These are phyloP conservation scores for Helicoverpa zea DNA, from an alignment of 1,140 invertebrate genomes.

Conservation along the genomic window DNA sequence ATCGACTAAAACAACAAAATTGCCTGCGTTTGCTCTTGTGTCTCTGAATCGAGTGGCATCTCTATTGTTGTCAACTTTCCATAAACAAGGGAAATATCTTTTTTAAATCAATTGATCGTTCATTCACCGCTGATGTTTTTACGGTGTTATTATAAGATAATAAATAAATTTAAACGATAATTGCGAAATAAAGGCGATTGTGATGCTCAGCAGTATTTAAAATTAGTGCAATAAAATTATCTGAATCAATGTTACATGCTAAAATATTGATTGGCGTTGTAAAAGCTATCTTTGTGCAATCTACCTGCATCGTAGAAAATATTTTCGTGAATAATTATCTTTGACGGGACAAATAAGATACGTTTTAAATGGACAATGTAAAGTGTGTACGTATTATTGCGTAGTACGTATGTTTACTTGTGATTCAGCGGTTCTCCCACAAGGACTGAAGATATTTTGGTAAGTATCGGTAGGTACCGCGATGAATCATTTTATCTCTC, in stretches of 20 bases:
- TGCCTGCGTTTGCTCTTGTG: neutral
- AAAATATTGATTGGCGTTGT: conserved; percentile 62
- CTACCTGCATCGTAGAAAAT: conserved; percentile 81
- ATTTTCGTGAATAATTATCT: conserved; percentile 79
- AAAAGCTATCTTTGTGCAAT: conserved; percentile 79
- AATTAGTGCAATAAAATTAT: conserved; percentile 79
- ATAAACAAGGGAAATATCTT: conserved; percentile 74
- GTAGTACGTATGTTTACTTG: conserved; percentile 61
- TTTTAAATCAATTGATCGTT: conserved; percentile 86
- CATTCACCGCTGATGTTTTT: conserved; percentile 86
- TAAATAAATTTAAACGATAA: conserved; percentile 82
- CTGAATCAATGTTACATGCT: conserved; percentile 64
- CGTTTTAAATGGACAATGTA: conserved; percentile 66
- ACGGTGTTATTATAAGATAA: conserved; percentile 84
- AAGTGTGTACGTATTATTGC: conserved; percentile 67
- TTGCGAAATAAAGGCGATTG: conserved; percentile 76
- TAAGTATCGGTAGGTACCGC: conserved; percentile 68
- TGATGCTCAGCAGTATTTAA: conserved; percentile 70
- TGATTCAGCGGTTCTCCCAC: conserved; percentile 53
- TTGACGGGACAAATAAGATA: conserved; percentile 67
- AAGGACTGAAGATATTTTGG: conserved; percentile 66
- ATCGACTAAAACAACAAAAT: neutral
- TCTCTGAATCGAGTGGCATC: conserved; percentile 43
- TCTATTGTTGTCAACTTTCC: conserved; percentile 68
- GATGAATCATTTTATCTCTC: conserved; percentile 52